A percentile compares a stretch with the other conserved stretches of the same genome.
Conservation (phyloP, 2,113 vertebrate genomes). For the Eolophus roseicapilla region DNA sequence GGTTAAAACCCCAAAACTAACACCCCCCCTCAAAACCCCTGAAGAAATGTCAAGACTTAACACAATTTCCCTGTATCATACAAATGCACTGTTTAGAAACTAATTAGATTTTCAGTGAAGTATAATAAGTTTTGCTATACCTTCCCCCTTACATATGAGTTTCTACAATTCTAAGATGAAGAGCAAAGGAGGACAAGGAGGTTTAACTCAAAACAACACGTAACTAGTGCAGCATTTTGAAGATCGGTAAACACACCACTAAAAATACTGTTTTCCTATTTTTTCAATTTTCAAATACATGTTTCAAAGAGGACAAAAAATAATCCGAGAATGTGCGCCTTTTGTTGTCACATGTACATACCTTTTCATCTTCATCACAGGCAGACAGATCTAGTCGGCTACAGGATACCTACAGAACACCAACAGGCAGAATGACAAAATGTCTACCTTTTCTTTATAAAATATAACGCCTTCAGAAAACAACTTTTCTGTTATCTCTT, state of each 20-base stretch:
- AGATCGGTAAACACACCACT: not conserved
- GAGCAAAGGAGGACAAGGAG: not conserved
- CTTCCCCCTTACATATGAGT: not conserved
- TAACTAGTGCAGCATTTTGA: not conserved
- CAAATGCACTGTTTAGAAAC: not conserved
- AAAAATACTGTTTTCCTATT: not conserved
- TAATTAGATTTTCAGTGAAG: not conserved
- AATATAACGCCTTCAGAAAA: not conserved
- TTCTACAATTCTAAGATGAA: not conserved
- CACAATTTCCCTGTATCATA: not conserved
- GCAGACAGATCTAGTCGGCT: slow-evolving; percentile 86
- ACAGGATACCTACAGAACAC: slow-evolving; percentile 81
- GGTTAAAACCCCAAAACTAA: not conserved
- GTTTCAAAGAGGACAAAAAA: not conserved
- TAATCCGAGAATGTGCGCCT: accelerated
- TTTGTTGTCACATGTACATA: not conserved
- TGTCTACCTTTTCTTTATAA: not conserved
- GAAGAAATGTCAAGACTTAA: not conserved
- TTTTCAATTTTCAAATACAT: not conserved
- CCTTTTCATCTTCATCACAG: slow-evolving; percentile 89
- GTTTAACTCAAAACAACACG: not conserved
- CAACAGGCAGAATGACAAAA: not conserved
- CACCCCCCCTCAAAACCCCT: not conserved
- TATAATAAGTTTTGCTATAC: not conserved
- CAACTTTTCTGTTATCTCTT: not conserved